These are phyloP conservation scores for Thera britannica DNA, from an alignment of 2,888 invertebrate genomes.

Conservation along the genomic window DNA sequence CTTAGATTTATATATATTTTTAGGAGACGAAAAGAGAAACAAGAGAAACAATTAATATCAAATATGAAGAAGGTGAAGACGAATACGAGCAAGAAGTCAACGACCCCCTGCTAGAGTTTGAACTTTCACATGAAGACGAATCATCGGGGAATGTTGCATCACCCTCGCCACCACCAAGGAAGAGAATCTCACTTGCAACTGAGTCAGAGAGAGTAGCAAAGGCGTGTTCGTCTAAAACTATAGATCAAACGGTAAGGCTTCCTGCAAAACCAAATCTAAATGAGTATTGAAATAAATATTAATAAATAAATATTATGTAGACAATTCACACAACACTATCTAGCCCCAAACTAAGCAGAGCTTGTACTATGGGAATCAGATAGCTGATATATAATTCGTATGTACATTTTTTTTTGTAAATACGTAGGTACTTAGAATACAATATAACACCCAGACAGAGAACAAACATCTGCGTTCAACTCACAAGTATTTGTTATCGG, in stretches of 20 bases:
- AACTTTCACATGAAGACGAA: slow-evolving; percentile 3
- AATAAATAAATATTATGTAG: too few relatives aligned
- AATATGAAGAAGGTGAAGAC: slow-evolving; percentile 4
- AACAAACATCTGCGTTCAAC: too few relatives aligned
- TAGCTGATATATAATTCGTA: too few relatives aligned
- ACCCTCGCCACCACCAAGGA: slow-evolving; percentile 6
- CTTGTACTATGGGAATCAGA: too few relatives aligned
- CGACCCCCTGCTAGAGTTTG: slow-evolving; percentile 10
- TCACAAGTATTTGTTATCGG: too few relatives aligned
- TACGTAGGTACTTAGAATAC: too few relatives aligned
- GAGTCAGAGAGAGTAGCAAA: slow-evolving; percentile 6
- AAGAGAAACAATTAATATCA: not conserved
- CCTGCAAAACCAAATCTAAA: too few relatives aligned
- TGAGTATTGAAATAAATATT: too few relatives aligned
- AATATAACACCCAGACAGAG: too few relatives aligned
- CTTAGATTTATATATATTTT: slow-evolving; percentile 11
- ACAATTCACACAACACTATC: too few relatives aligned
- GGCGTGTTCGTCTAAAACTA: slow-evolving; percentile 8
- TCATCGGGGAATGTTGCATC: slow-evolving; percentile 4
- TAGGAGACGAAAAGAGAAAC: slow-evolving; percentile 13
- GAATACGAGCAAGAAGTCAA: slow-evolving; percentile 6
- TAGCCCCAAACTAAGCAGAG: too few relatives aligned
- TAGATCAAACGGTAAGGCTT: slow-evolving; percentile 5
- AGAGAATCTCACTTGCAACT: not conserved
- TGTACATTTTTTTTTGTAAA: too few relatives aligned